Evolutionary conservation across 2,113 vertebrate genomes (phyloP).

Genomic region (Pelmatolapia mariae): DNA sequence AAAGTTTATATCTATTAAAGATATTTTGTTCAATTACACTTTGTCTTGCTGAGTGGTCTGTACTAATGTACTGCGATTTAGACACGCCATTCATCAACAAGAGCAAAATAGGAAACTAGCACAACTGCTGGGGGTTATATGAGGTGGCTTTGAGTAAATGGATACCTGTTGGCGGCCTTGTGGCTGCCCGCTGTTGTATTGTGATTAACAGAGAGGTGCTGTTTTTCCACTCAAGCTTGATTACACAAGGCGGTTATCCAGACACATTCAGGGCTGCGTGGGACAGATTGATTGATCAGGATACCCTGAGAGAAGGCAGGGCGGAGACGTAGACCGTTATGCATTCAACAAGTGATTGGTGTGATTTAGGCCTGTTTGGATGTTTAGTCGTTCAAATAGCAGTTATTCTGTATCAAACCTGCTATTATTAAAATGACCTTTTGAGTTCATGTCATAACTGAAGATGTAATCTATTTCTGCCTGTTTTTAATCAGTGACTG

Average conservation of each 20-base stretch:
- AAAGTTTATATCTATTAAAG: constrained; percentile 74
- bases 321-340: background rate
- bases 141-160: background rate
- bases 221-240: constrained; percentile 19
- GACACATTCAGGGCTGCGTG: background rate
- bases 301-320: background rate
- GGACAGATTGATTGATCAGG: constrained; percentile 18
- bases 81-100: background rate
- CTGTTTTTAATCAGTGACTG: background rate
- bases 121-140: background rate
- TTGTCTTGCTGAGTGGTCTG: background rate
- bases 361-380: background rate
- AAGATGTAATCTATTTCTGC: background rate
- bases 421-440: background rate
- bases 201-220: constrained; percentile 42
- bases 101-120: background rate
- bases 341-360: background rate
- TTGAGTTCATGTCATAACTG: background rate
- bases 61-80: background rate
- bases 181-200: background rate
- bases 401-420: background rate
- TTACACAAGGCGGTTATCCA: constrained; percentile 8
- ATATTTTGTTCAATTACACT: constrained; percentile 70
- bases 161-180: constrained; percentile 1
- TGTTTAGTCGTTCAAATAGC: background rate